Evolutionary conservation across 2,797 vertebrate species (phyloP).

Genomic region (Gallinago solitaria): DNA sequence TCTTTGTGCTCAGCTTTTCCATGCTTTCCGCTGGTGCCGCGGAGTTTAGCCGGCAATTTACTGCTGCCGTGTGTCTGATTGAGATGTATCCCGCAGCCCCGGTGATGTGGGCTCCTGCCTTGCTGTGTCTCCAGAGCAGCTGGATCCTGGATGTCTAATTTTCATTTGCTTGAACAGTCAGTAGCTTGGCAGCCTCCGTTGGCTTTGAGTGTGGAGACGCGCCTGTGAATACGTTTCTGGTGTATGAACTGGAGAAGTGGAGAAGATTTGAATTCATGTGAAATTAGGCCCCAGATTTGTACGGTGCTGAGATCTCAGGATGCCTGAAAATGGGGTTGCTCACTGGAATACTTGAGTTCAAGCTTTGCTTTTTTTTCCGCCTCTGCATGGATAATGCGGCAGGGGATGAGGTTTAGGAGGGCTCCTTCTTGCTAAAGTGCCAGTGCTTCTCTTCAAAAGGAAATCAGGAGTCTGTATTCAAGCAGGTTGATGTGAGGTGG

Average conservation of each 20-base stretch:
- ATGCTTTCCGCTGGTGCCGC: not conserved
- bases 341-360: not conserved
- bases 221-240: not conserved
- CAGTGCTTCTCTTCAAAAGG: not conserved
- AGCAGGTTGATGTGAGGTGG: not conserved
- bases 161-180: not conserved
- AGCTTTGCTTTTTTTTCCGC: not conserved
- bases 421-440: not conserved
- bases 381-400: not conserved
- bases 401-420: not conserved
- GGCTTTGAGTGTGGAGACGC: not conserved
- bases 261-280: not conserved
- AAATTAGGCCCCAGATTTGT: not conserved
- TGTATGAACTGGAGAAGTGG: not conserved
- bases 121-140: conserved; percentile 1
- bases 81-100: conserved; percentile 31
- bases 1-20: not conserved
- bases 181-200: not conserved
- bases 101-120: not conserved
- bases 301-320: not conserved
- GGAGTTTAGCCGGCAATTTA: not conserved
- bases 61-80: not conserved
- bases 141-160: not conserved
- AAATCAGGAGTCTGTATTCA: not conserved
- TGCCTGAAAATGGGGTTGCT: not conserved